Base-by-base conservation (phyloP, 2,797 vertebrate genomes). In the Sciaenops ocellatus region DNA sequence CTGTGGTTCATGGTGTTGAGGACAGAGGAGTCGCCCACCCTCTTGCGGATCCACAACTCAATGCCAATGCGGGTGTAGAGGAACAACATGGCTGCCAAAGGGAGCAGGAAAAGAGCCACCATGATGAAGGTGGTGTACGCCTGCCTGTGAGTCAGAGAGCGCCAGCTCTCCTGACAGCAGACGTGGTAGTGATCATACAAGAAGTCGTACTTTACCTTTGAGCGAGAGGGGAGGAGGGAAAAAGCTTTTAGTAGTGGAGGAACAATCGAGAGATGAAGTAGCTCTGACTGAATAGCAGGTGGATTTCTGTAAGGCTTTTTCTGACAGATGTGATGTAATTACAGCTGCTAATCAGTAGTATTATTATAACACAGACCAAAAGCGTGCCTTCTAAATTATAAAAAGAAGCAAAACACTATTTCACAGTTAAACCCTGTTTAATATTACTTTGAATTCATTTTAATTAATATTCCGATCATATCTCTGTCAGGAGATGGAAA, bases 151-250 rank as follows among this genome's bases (percentile, higher is more conserved):
- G 80, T 78, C 64, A 90, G 62, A 0, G 95, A 95, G 6, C 54
- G 88, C 96, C 96, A 97, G 0, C 89, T 90, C 87, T 97, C 96
- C 89, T 96, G 95, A 50, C 96, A 97, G 90, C 96, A 96, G 48
- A 97, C 94, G 6, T 97, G 96, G 80, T 95, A 93, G 65, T 93
- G 93, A 66, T 97, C 96, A 5, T 97, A 97, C 84, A 97, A 67
- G 87, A 97, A 96, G 87, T 97, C 96, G 1, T 97, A 97, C 82
- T 96, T 97, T 79, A 97, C 96, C 96, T 97, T 83, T 17, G 28
- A 60, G 6, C 64, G 6, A 2, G 9, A 30, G 6, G 38, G 15
- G 11, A 18, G 13, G 20, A 38, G 17, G 7, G 69, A 46, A 48
- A n/a, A 69, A 67, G 42, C 11, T 46, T 44, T 80, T 41, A 59